phyloP scores from a whole-genome alignment of 2,797 vertebrate genomes.

The Phylloscopus collybita region DNA sequence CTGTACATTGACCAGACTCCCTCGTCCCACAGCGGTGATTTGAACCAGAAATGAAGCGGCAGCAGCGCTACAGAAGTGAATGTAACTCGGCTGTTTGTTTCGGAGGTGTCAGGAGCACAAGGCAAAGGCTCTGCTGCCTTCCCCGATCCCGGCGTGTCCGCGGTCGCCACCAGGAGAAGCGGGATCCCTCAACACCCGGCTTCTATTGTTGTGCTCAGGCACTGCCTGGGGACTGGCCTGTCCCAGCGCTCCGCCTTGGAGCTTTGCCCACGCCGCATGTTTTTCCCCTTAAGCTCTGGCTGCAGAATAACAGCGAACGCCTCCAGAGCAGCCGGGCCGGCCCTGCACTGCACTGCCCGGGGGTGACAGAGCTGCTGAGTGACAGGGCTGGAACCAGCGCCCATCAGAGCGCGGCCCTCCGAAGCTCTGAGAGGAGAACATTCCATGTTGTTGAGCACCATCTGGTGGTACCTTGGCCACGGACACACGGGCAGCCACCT shows the following conservation, averaged over 20 bases:
- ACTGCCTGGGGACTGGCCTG: neutral
- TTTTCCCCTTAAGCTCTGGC: neutral
- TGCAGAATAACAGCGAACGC: neutral
- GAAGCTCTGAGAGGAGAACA: accelerated
- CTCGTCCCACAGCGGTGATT: accelerated
- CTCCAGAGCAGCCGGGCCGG: neutral
- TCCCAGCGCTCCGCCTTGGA: neutral
- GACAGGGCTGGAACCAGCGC: neutral
- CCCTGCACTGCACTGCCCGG: accelerated
- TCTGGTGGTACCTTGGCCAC: slow-evolving; percentile 2
- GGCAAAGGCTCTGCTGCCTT: neutral
- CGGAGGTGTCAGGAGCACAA: neutral
- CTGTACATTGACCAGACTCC: neutral
- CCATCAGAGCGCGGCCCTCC: neutral
- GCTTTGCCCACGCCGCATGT: neutral
- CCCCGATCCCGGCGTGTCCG: accelerated
- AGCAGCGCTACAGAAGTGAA: neutral
- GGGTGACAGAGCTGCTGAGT: neutral
- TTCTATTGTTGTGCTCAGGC: neutral
- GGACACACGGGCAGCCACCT: neutral
- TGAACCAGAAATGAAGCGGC: neutral
- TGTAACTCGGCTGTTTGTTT: accelerated
- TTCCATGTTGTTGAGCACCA: slow-evolving; percentile 53
- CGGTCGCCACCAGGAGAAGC: neutral
- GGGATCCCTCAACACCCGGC: neutral